Evolutionary conservation across 2,113 vertebrate species (phyloP).

Genomic region (Cacatua alba): DNA sequence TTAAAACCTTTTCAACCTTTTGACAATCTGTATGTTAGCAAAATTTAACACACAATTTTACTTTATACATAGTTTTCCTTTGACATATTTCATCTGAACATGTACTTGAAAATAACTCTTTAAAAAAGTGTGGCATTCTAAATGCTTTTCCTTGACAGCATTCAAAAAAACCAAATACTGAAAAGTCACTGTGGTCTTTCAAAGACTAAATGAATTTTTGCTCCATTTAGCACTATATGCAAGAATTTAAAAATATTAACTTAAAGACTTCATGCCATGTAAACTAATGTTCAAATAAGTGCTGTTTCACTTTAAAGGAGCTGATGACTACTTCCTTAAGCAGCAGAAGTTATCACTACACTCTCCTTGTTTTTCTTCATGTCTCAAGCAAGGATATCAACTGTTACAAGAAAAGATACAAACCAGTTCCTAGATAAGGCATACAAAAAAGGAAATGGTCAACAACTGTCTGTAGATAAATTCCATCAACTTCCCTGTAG

Average conservation of each 20-base stretch:
- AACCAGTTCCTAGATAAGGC: not conserved
- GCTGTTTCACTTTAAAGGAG: slow-evolving; percentile 11
- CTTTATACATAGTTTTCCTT: not conserved
- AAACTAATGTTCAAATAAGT: slow-evolving; percentile 9
- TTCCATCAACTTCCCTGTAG: not conserved
- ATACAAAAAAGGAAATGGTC: not conserved
- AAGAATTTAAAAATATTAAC: not conserved
- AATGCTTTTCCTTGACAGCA: not conserved
- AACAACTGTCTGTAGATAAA: not conserved
- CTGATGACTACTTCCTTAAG: not conserved
- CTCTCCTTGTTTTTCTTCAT: not conserved
- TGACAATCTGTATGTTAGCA: not conserved
- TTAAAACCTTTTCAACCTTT: not conserved
- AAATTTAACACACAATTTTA: not conserved
- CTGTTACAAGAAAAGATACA: not conserved
- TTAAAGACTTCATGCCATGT: not conserved
- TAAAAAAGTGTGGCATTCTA: not conserved
- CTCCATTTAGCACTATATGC: not conserved
- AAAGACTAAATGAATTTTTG: not conserved
- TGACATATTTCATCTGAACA: not conserved
- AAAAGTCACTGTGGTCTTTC: not conserved
- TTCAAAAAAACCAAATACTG: not conserved
- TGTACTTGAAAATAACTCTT: not conserved
- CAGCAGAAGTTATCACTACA: not conserved
- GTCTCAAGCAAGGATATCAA: not conserved